These are phyloP conservation scores for Carlito syrichta DNA, from an alignment of 2,113 vertebrate species.

Conservation along the genomic window DNA sequence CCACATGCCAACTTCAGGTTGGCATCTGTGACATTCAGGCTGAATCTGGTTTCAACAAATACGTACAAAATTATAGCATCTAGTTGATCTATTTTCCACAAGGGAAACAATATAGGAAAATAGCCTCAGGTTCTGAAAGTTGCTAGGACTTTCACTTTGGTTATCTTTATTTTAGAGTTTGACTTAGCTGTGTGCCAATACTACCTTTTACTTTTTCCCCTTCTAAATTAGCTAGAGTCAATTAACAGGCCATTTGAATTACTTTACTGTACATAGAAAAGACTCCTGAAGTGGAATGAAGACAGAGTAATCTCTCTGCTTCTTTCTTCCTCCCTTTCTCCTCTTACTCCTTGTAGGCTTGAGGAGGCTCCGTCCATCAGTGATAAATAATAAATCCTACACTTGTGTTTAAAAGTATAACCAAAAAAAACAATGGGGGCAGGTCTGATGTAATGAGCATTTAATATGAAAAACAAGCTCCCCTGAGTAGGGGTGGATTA, in stretches of 20 bases:
- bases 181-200: not conserved
- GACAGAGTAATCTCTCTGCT: not conserved
- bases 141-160: not conserved
- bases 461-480: not conserved
- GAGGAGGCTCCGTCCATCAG: not conserved
- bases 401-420: not conserved
- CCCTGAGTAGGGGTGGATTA: not conserved
- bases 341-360: not conserved
- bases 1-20: not conserved
- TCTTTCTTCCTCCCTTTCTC: not conserved
- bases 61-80: not conserved
- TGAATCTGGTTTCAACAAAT: not conserved
- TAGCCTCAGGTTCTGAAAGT: not conserved
- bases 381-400: not conserved
- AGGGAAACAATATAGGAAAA: not conserved
- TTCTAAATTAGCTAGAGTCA: constrained; percentile 16
- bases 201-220: not conserved
- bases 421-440: not conserved
- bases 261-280: not conserved
- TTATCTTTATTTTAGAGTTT: not conserved
- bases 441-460: not conserved
- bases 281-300: not conserved
- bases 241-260: constrained; percentile 2
- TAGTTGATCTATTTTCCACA: not conserved
- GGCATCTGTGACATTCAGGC: not conserved